A percentile compares a stretch with the other conserved stretches of the same genome.
Evolutionary conservation across 23 tunicate species (phyloP).

Genomic region (Ascidia mentula): DNA sequence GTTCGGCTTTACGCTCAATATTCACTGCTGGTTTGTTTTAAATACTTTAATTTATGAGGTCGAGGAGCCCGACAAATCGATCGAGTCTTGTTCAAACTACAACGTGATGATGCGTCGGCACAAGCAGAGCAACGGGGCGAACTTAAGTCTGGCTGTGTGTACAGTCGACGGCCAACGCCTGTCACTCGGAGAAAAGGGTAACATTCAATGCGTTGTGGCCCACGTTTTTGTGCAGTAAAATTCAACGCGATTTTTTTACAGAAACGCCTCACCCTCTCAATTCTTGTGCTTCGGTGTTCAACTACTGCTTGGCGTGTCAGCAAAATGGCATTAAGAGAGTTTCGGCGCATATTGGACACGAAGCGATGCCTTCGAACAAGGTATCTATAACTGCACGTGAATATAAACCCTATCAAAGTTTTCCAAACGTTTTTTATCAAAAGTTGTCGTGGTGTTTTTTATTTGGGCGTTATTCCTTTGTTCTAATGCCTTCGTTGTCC

Average conservation of each 20-base stretch:
- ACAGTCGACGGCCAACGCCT: slow-evolving; percentile 81
- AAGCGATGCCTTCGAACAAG: slow-evolving; percentile 6
- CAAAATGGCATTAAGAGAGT: slow-evolving; percentile 48
- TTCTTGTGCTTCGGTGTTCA: slow-evolving; percentile 58
- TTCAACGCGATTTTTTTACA: slow-evolving; percentile 9
- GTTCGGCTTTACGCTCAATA: too few relatives aligned
- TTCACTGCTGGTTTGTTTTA: too few relatives aligned
- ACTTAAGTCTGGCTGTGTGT: slow-evolving; percentile 44
- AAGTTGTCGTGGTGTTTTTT: too few relatives aligned
- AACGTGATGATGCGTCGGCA: slow-evolving; percentile 38
- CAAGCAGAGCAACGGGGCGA: neutral
- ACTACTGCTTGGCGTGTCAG: slow-evolving; percentile 59
- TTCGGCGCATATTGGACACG: slow-evolving; percentile 22
- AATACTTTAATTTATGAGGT: too few relatives aligned
- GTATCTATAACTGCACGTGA: neutral
- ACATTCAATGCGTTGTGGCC: neutral
- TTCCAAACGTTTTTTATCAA: too few relatives aligned
- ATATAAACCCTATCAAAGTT: too few relatives aligned
- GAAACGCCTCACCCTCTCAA: slow-evolving; percentile 66
- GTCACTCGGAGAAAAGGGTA: slow-evolving; percentile 65
- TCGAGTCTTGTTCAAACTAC: slow-evolving; percentile 40
- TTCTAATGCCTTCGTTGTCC: too few relatives aligned
- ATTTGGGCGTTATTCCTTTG: too few relatives aligned
- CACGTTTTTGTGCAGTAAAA: neutral
- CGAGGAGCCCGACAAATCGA: neutral